Evolutionary conservation across 2,797 vertebrate species (phyloP), one percentile per base, ranked within the genome.

Genomic region (Halcyon chelicuti): DNA sequence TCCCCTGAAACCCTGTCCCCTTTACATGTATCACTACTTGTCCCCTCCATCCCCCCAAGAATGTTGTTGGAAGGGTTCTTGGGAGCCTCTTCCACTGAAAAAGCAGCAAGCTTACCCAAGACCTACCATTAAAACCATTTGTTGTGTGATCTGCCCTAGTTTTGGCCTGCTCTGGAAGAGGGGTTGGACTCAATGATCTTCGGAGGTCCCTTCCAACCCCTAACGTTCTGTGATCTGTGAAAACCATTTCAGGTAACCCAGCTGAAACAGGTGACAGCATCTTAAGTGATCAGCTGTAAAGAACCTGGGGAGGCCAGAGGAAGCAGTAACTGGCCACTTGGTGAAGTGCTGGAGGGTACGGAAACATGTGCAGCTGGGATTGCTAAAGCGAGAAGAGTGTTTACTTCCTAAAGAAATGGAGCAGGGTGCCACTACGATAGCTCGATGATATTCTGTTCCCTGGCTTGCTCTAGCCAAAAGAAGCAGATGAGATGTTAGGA

Each of bases 361-460:
- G 74, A 81, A 90, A 60, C 20, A 72, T 40, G 25, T 22, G 22
- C 25, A 65, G 39, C 40, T 72, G 67, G 42, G 23, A 58, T 4
- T 74, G 65, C 47, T 49, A 39, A 14, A 86, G n/a, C n/a, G 73
- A 88, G 51, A 70, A 62, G 14, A 63, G 5, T 68, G 19, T 46
- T 79, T 66, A 49, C 35, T 73, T 86, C n/a, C 60, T 47, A 55
- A 63, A 70, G 57, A 94, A 94, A 55, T 20, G 14, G 20, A 73
- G 23, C 14, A 29, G 15, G 26, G 26, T 77, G 52, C 31, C 21
- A 29, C 42, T 39, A 31, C 7, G 13, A 47, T 5, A 70, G 35
- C 31, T 74, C 61, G 33, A 5, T 11, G 23, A 40, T 14, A 66
- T 35, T 47, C 44, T 1, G 1, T 10, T 23, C 21, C 77, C 49